Evolutionary conservation across 2,797 vertebrate genomes (phyloP), one percentile per base, ranked within the genome.

Genomic region (Philypnodon macrostomus): DNA sequence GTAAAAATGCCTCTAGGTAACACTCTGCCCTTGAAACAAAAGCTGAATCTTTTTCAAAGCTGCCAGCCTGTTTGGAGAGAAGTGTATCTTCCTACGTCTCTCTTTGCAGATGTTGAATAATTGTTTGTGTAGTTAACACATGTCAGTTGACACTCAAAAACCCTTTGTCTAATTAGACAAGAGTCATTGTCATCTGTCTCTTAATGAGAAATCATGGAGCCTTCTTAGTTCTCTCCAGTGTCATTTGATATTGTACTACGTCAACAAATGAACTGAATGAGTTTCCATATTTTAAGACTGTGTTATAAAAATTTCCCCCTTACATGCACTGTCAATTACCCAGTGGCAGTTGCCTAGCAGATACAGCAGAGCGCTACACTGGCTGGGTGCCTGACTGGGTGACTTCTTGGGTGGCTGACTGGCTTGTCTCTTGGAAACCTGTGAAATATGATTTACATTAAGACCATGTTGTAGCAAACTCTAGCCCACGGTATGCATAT

Each of bases 391-490:
- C 63, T 73, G 69, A 47, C 63, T 75, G 57, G 64, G 33, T 73
- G 72, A 56, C 59, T 77, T 70, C 39, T 59, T 73, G 66, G 64
- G 58, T 70, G 70, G 45, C 70, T 80, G 79, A 76, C 78, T 76
- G 70, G 73, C 79, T 81, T 70, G 81, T 79, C 77, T 83, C 73
- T 71, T 23, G 53, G 75, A 81, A 80, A 77, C 67, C 73, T 79
- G 75, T 77, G 83, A 85, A 83, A 84, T 77, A 66, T 84, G 83
- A 87, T 89, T 86, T 88, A 83, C 80, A 87, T 87, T 79, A 80
- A 73, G 78, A 84, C 73, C 82, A 82, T 81, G 83, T 85, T 85
- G 84, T 86, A 86, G 78, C 77, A 78, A 82, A 81, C 69, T 76
- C 75, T 64, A 79, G 77, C 80, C 85, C 81, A 75, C 75, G 39